A percentile compares a stretch with the other conserved stretches of the same genome.
Evolutionary conservation across 1,140 invertebrate species (phyloP).

Genomic region (Lepidotrigona ventralis): DNA sequence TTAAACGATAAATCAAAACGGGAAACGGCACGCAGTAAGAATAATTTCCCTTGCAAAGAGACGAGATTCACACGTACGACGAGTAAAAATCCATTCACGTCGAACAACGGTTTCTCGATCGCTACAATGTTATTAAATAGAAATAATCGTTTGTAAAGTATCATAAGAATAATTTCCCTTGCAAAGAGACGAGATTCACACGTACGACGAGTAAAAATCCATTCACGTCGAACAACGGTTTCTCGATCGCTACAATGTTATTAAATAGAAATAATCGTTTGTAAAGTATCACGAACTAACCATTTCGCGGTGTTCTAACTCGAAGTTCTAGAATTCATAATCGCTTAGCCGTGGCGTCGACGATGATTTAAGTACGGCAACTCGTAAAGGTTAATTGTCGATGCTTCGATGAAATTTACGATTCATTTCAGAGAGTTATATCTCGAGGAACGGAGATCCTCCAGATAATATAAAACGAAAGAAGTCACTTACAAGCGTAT

Average conservation of each 20-base stretch:
- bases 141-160: neutral
- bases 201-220: too few relatives aligned
- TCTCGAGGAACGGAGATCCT: neutral
- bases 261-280: neutral
- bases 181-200: neutral
- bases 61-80: too few relatives aligned
- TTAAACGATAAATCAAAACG: too few relatives aligned
- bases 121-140: neutral
- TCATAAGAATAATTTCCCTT: neutral
- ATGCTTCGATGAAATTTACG: slow-evolving; percentile 10
- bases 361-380: slow-evolving; percentile 1
- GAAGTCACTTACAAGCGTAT: neutral
- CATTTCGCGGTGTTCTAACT: neutral
- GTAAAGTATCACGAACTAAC: neutral
- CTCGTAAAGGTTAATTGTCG: slow-evolving; percentile 12
- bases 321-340: neutral
- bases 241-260: neutral
- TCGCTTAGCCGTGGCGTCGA: too few relatives aligned
- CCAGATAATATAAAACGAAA: neutral
- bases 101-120: neutral
- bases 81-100: too few relatives aligned
- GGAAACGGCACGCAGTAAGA: neutral
- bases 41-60: neutral
- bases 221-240: neutral
- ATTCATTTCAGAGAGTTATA: slow-evolving; percentile 1